A percentile compares a stretch with the other conserved stretches of the same genome.
Evolutionary conservation across 2,113 vertebrate species (phyloP).

Genomic region (Gyps fulvus): DNA sequence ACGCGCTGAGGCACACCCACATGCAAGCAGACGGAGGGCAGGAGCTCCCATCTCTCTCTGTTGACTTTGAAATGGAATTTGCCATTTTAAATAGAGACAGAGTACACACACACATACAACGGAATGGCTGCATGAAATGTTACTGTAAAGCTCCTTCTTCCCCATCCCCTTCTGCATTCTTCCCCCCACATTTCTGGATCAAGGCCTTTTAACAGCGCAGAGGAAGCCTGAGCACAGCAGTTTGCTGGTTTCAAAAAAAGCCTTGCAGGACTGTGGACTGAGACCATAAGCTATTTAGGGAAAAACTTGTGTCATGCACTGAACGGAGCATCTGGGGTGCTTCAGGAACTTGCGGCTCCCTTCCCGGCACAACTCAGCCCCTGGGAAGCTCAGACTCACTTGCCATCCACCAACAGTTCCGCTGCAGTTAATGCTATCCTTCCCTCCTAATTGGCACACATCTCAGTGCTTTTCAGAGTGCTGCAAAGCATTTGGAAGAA

Average conservation of each 20-base stretch:
- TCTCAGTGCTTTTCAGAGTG: background rate
- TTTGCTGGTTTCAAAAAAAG: background rate
- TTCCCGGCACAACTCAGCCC: background rate
- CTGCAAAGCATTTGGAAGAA: background rate
- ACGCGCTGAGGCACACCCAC: background rate
- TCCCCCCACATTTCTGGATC: background rate
- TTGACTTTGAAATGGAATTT: constrained; percentile 2
- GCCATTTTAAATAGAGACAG: background rate
- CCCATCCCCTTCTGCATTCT: background rate
- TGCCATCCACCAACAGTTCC: background rate
- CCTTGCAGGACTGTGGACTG: background rate
- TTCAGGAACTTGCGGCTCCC: background rate
- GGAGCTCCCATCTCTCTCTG: background rate
- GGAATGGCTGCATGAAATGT: accelerated
- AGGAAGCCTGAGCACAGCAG: background rate
- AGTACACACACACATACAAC: background rate
- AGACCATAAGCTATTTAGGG: background rate
- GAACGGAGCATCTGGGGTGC: background rate
- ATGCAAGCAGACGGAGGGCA: background rate
- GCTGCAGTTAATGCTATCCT: background rate
- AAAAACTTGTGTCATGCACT: background rate
- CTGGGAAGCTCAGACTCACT: background rate
- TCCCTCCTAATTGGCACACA: background rate
- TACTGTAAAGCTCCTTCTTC: background rate
- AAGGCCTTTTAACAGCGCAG: background rate